Evolutionary conservation across 2,888 invertebrate genomes (phyloP).

Genomic region (Isotomurus palustris): DNA sequence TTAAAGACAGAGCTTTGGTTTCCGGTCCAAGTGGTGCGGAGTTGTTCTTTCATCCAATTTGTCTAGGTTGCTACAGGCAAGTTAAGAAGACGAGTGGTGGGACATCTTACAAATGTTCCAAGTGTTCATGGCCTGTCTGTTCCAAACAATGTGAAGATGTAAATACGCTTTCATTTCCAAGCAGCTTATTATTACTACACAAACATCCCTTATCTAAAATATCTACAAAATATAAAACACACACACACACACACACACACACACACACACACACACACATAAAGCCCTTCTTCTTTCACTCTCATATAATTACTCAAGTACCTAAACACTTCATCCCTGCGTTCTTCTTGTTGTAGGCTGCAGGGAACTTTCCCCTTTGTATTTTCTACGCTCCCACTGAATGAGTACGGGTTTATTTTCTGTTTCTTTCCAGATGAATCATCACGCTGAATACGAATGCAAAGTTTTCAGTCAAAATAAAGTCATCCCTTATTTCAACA

Average conservation of each 20-base stretch:
- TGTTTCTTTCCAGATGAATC: slow-evolving; percentile 20
- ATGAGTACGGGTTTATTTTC: not conserved
- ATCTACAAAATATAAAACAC: not conserved
- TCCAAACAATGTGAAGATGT: slow-evolving; percentile 57
- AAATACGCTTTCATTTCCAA: slow-evolving; percentile 2
- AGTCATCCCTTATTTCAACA: slow-evolving; percentile 29
- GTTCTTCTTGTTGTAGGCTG: too few species aligned
- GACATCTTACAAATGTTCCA: slow-evolving; percentile 32
- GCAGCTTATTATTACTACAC: too few species aligned
- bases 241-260: not conserved
- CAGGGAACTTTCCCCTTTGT: not conserved
- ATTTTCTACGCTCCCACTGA: not conserved
- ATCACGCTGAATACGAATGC: slow-evolving; percentile 41
- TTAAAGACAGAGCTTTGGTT: slow-evolving; percentile 68
- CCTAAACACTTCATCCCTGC: not conserved
- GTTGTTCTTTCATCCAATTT: slow-evolving; percentile 38
- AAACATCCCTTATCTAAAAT: too few species aligned
- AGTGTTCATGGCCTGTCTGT: slow-evolving; percentile 69
- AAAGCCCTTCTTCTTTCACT: not conserved
- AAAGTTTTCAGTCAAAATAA: slow-evolving; percentile 32
- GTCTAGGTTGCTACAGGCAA: slow-evolving; percentile 46
- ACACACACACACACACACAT: not conserved
- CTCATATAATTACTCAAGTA: not conserved
- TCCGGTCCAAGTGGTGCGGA: slow-evolving; percentile 58
- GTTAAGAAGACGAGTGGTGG: slow-evolving; percentile 17